Conservation (phyloP, 2,797 vertebrate genomes). For the Tenualosa ilisha region DNA sequence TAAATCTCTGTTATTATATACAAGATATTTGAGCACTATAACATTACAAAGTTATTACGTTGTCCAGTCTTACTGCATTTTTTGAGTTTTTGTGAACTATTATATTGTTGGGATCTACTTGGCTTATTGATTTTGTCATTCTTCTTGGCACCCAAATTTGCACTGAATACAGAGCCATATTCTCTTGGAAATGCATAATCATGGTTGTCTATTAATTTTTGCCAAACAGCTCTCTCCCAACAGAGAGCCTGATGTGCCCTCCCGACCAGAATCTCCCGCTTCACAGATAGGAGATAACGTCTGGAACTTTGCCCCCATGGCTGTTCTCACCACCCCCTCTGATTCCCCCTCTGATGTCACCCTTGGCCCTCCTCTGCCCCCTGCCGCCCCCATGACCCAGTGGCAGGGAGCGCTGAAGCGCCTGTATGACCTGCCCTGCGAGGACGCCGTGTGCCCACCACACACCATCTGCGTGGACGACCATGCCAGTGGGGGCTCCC, state of each 20-base stretch:
- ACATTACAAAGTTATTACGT: too few species aligned
- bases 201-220: neutral
- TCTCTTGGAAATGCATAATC: neutral
- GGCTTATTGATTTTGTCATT: neutral
- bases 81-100: too few species aligned
- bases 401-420: conserved; percentile 40
- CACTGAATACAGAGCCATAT: neutral
- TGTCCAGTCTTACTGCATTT: too few species aligned
- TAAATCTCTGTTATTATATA: too few species aligned
- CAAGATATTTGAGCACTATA: too few species aligned
- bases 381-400: conserved; percentile 10
- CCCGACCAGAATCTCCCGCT: neutral
- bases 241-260: neutral
- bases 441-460: conserved; percentile 71
- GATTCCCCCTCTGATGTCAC: neutral
- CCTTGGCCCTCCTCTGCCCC: neutral
- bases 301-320: neutral
- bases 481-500: conserved; percentile 70
- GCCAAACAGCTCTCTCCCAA: neutral
- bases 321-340: neutral
- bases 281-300: neutral
- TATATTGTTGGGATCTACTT: neutral
- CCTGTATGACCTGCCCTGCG: conserved; percentile 70
- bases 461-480: conserved; percentile 81
- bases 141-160: neutral